phyloP scores from a whole-genome alignment of 37 sponge, comb jelly and placozoan genomes.

The Hexactinellida sp. region DNA sequence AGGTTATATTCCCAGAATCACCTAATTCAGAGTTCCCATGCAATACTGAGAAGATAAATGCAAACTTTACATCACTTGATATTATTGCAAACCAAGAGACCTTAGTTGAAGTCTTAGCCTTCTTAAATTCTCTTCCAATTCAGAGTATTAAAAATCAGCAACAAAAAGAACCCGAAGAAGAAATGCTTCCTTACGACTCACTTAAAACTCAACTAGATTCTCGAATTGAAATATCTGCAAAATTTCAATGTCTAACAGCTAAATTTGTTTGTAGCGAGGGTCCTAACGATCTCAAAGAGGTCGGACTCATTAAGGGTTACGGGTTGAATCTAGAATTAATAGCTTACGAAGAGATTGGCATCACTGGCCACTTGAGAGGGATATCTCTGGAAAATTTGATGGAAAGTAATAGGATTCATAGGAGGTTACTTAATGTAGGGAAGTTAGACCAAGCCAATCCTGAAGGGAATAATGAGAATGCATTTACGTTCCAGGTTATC shows the following conservation, averaged over 20 bases:
- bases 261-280: constrained; percentile 5
- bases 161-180: background rate
- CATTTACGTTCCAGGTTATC: background rate
- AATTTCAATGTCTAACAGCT: background rate
- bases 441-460: background rate
- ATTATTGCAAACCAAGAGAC: constrained; percentile 10
- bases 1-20: background rate
- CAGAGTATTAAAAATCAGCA: background rate
- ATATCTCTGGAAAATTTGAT: background rate
- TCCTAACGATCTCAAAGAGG: constrained; percentile 11
- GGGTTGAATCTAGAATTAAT: background rate
- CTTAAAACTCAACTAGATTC: background rate
- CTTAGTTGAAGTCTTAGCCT: background rate
- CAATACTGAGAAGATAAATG: background rate
- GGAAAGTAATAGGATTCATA: background rate
- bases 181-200: background rate
- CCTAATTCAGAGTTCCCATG: background rate
- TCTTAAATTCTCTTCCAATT: background rate
- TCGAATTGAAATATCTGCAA: background rate
- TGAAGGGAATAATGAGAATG: background rate
- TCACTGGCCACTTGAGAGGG: background rate
- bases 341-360: background rate
- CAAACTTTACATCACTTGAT: background rate
- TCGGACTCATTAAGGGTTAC: background rate
- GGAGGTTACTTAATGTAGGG: background rate